phyloP scores from a whole-genome alignment of 2,797 vertebrate species.

The Leuciscus waleckii region DNA sequence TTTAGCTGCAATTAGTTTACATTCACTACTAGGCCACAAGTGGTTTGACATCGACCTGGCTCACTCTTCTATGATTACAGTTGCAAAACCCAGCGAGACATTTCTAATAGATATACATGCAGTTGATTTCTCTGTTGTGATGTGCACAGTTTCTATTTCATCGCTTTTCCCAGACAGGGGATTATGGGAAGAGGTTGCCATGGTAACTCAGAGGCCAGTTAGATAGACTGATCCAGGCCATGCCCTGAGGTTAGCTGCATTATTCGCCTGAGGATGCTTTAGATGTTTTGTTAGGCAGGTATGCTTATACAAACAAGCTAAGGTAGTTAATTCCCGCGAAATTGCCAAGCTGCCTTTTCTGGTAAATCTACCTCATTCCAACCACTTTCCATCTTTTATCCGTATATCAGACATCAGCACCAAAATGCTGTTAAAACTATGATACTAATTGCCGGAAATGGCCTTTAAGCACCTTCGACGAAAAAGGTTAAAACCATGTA shows the following conservation, averaged over 20 bases:
- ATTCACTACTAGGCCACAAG: not conserved
- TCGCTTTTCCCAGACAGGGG: constrained; percentile 22
- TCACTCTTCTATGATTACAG: not conserved
- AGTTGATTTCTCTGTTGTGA: not conserved
- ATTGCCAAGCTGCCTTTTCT: not conserved
- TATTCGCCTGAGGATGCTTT: constrained; percentile 51
- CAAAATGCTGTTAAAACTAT: not conserved
- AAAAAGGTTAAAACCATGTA: not conserved
- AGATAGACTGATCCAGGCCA: not conserved
- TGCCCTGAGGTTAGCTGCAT: constrained; percentile 53
- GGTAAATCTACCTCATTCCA: not conserved
- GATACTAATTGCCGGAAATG: not conserved
- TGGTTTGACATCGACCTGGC: not conserved
- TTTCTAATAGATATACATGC: not conserved
- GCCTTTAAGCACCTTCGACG: not conserved
- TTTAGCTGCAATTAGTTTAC: constrained; percentile 1
- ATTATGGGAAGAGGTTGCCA: constrained; percentile 53
- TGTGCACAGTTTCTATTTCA: constrained; percentile 16
- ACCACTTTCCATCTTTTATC: not conserved
- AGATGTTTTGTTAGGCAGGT: not conserved
- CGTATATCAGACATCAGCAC: not conserved
- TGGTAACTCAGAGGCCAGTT: constrained; percentile 61
- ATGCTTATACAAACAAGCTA: not conserved
- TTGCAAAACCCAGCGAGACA: not conserved
- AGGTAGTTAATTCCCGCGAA: not conserved